Base-by-base conservation (phyloP, 2,888 invertebrate genomes). In the Agonopterix subpropinquella region DNA sequence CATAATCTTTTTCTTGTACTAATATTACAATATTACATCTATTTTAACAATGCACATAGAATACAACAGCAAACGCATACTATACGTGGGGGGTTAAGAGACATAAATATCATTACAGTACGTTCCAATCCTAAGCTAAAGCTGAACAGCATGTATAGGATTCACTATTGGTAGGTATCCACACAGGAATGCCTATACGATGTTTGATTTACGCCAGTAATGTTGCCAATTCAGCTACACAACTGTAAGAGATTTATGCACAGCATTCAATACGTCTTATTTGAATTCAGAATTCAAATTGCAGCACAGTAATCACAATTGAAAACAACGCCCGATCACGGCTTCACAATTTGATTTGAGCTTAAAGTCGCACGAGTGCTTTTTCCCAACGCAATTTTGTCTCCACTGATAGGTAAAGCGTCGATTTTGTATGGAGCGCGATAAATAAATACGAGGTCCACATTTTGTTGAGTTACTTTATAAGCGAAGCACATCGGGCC, bases 381-480 rank as follows among this genome's bases (percentile, higher is more conserved):
- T 54, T 28, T 59, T 53, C 58, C 52, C 53, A 58, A 55, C 52
- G 51, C 51, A 61, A 69, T 67, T 59, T 70, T 61, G 66, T 60
- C 59, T 61, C 57, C 57, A 55, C 59, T 64, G 63, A 73, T 67
- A 64, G 64, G 64, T 62, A 64, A 70, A 73, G 59, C 59, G 57
- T 62, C 57, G 59, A 61, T 70, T 75, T 73, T 74, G 67, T 69
- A 65, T 65, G 58, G 28, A 28, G 65, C 66, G 64, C 65, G 63
- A 73, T 74, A 77, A 77, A 78, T 76, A 79, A 78, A 80, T 79
- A 72, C 65, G 65, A 58, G 65, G 58, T 65, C 65, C 66, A 73
- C 70, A 74, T 81, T 83, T 74, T 65, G 74, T 42, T 8, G 42
- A 73, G 76, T 78, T 79, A 81, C 77, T 86, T 83, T 81, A 80